Conservation (phyloP, 2,797 vertebrate genomes). For the Coregonus sp. region DNA sequence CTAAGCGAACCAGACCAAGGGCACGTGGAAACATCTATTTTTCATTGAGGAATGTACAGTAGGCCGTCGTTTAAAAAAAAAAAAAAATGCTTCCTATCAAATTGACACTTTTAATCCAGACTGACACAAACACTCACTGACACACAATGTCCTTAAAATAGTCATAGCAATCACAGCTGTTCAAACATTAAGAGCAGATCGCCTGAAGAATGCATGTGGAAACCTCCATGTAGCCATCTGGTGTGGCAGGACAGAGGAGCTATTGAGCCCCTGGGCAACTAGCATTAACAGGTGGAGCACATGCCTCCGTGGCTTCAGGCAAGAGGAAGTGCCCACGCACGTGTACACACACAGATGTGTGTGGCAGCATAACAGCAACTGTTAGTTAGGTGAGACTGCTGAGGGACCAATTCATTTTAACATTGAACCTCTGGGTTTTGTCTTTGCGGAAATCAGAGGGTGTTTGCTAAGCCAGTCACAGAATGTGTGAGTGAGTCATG, state of each 20-base stretch:
- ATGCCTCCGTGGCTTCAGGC: slow-evolving; percentile 7
- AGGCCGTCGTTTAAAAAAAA: neutral
- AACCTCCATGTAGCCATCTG: slow-evolving; percentile 41
- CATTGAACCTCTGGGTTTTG: neutral
- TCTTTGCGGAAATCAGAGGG: neutral
- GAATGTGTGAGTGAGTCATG: neutral
- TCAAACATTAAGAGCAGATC: slow-evolving; percentile 60
- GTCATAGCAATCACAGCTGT: slow-evolving; percentile 63
- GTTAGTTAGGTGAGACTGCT: neutral
- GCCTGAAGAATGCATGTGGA: slow-evolving; percentile 28
- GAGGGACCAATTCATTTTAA: neutral
- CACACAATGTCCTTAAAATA: slow-evolving; percentile 56
- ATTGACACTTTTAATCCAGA: neutral
- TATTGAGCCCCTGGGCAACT: slow-evolving; percentile 33
- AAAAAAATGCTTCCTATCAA: neutral
- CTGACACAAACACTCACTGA: slow-evolving; percentile 15
- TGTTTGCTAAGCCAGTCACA: neutral
- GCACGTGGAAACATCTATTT: neutral
- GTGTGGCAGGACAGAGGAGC: slow-evolving; percentile 44
- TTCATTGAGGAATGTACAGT: neutral
- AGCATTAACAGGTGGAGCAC: slow-evolving; percentile 65
- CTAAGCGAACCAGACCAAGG: neutral
- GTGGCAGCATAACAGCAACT: neutral
- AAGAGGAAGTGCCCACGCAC: neutral
- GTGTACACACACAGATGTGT: neutral